Evolutionary conservation across 1,140 invertebrate genomes (phyloP).

Genomic region (Anthonomus grandis): DNA sequence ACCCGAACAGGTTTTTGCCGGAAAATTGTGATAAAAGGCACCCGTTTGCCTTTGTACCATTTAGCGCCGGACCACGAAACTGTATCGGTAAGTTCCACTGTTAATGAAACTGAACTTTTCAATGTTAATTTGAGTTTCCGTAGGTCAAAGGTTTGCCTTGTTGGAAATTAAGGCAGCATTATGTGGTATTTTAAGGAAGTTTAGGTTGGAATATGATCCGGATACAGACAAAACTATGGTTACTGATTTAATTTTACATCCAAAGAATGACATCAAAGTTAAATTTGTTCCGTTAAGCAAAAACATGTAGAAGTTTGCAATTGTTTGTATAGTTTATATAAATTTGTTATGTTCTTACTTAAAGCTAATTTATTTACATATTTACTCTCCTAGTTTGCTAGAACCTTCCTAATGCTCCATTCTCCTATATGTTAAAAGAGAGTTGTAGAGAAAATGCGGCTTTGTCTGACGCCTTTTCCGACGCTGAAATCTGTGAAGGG

Average conservation of each 20-base stretch:
- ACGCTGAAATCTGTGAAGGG: too few species aligned
- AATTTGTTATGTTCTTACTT: too few species aligned
- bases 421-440: too few species aligned
- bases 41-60: conserved; percentile 60
- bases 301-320: too few species aligned
- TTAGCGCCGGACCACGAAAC: conserved; percentile 64
- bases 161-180: neutral
- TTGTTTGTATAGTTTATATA: too few species aligned
- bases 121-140: neutral
- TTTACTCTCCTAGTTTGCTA: too few species aligned
- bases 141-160: neutral
- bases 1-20: conserved; percentile 66
- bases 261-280: neutral
- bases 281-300: conserved; percentile 4
- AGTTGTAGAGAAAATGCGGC: too few species aligned
- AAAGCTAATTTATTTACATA: too few species aligned
- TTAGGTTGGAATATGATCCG: neutral
- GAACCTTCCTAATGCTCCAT: too few species aligned
- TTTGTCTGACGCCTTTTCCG: too few species aligned
- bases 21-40: conserved; percentile 52
- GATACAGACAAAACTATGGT: neutral
- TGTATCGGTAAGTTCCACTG: conserved; percentile 54
- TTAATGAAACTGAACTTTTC: neutral
- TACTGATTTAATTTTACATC: neutral
- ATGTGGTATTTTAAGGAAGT: neutral